phyloP scores from a whole-genome alignment of 1,140 invertebrate genomes.

The Archegozetes longisetosus region DNA sequence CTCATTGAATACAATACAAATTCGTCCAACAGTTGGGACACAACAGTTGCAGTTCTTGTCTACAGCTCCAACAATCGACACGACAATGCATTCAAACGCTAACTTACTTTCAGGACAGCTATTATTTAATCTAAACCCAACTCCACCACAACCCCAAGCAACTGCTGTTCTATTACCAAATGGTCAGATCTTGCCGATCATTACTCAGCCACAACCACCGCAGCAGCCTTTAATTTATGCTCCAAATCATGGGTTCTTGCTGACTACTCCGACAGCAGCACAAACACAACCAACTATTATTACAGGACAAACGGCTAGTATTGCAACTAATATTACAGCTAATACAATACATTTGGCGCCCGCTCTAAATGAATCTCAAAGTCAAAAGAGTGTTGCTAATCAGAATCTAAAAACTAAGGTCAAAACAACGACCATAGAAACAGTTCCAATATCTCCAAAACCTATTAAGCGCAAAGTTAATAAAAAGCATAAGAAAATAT shows the following conservation, averaged over 20 bases:
- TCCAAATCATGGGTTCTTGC: background rate
- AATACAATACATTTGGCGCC: too few relatives aligned
- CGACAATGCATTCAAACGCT: background rate
- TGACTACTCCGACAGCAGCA: background rate
- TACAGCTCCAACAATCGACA: background rate
- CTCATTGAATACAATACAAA: background rate
- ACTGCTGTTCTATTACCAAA: constrained; percentile 31
- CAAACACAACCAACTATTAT: background rate
- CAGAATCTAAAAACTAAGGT: background rate
- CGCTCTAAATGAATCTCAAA: too few relatives aligned
- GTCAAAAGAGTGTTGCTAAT: background rate
- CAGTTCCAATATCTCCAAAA: background rate
- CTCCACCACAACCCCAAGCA: constrained; percentile 17
- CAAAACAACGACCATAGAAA: background rate
- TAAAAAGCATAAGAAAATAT: too few relatives aligned
- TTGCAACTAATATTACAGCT: background rate
- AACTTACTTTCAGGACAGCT: background rate
- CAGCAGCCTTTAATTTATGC: background rate
- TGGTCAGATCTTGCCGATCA: constrained; percentile 29
- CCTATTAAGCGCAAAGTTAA: background rate
- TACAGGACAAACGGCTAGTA: background rate
- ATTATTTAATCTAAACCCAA: constrained; percentile 4
- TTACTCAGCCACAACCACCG: constrained; percentile 26
- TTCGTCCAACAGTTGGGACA: background rate
- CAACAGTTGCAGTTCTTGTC: background rate